Evolutionary conservation across 2,888 invertebrate genomes (phyloP), one percentile per base, ranked within the genome.

Genomic region (Stenurella melanura): DNA sequence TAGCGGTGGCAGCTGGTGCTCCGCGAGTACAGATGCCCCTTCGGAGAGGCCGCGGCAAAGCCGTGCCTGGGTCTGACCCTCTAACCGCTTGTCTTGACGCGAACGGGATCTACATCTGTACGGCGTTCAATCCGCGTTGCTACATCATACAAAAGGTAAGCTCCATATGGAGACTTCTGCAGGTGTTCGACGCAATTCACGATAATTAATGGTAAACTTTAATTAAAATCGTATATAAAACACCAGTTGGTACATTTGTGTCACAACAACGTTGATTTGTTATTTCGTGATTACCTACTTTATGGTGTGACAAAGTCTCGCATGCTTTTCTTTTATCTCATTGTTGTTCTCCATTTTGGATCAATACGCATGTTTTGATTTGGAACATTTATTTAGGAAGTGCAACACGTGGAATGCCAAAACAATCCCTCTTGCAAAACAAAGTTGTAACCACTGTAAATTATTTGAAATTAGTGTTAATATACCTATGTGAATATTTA

Each of bases 121-220:
- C 93, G 60, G 91, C 93, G 67, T 92, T 91, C 87, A 92, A 92
- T 85, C 92, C 93, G 34, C 89, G 93, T 77, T 93, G 93, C 88
- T 93, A 91, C 88, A 92, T 93, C 85, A 92, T 93, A 73, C 93
- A 93, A 85, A 93, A 93, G 92, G 93, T 93, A 88, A 88, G 89
- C 73, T 67, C 60, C 81, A 67, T 76, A 70, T 73, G 72, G 73
- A 68, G 26, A 72, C 54, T n/a, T 61, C 18, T 71, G 61, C 50
- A 61, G 54, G 18, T 50, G 50, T 26, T 63, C 38, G 60, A 30
- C 72, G 63, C 17, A 72, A 54, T 63, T 63, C 0, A 30, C n/a
- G 26, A 7, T n/a, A 21, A 72, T 72, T 21, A 18, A 50, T n/a
- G 11, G n/a, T n/a, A 57, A 42, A 50, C 15, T 67, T 6, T 7